These are phyloP conservation scores for Eidolon helvum DNA, from an alignment of 2,113 vertebrate genomes.

Conservation along the genomic window DNA sequence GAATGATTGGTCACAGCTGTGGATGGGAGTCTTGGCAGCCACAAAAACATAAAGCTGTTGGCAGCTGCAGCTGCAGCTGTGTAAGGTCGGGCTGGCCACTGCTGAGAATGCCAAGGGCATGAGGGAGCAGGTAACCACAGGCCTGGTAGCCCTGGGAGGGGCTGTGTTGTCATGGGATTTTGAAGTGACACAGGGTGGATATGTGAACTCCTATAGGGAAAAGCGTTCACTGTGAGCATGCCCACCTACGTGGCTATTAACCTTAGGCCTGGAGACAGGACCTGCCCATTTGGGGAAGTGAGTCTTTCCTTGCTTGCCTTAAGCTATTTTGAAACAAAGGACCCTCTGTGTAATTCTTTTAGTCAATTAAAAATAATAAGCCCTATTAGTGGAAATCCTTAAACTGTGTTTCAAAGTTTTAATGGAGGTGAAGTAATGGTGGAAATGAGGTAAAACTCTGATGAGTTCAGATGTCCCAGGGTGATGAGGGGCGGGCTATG, in stretches of 20 bases:
- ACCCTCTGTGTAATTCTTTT: neutral
- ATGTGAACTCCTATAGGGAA: neutral
- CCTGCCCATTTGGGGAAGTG: neutral
- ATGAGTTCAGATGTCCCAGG: neutral
- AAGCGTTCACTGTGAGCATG: neutral
- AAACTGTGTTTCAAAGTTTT: neutral
- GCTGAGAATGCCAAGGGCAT: neutral
- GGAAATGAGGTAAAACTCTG: neutral
- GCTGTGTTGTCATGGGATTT: neutral
- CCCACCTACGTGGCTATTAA: neutral
- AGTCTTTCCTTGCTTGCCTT: neutral
- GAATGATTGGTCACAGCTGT: conserved; percentile 48
- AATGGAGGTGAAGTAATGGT: neutral
- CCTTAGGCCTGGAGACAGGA: neutral
- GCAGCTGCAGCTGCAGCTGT: conserved; percentile 34
- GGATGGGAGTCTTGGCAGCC: neutral
- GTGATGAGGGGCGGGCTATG: accelerated
- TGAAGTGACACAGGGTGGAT: neutral
- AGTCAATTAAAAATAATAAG: conserved; percentile 29
- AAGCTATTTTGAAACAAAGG: conserved; percentile 27
- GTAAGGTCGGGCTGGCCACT: neutral
- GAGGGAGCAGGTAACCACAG: neutral
- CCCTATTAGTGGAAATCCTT: neutral
- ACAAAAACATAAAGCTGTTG: neutral
- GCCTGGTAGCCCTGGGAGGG: neutral